These are phyloP conservation scores for Agrypnia vestita DNA, from an alignment of 1,140 invertebrate genomes.

Conservation along the genomic window DNA sequence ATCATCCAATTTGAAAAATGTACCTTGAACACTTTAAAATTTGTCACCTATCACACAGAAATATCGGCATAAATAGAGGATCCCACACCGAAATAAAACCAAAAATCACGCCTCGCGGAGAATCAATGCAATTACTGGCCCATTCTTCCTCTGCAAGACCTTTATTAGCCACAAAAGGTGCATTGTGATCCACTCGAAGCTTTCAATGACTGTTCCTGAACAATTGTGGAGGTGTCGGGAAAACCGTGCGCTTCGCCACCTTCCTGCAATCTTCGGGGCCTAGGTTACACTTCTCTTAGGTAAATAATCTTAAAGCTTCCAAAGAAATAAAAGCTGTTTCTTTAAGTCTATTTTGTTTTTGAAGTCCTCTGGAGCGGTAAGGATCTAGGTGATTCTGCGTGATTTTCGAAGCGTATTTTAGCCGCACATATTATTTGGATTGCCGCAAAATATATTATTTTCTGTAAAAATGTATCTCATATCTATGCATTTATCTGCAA, in stretches of 20 bases:
- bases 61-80: background rate
- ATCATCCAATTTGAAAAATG: background rate
- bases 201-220: background rate
- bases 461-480: background rate
- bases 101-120: slow-evolving; percentile 44
- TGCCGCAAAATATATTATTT: background rate
- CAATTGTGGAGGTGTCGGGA: slow-evolving; percentile 26
- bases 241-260: slow-evolving; percentile 40
- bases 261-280: slow-evolving; percentile 15
- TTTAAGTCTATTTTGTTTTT: background rate
- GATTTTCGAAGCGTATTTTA: slow-evolving; percentile 28
- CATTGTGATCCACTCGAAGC: slow-evolving; percentile 44
- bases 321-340: slow-evolving; percentile 15
- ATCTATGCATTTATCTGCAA: slow-evolving; percentile 21
- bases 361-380: slow-evolving; percentile 1
- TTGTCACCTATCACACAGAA: background rate
- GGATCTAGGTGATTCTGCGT: slow-evolving; percentile 10
- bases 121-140: slow-evolving; percentile 50
- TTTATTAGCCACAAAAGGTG: slow-evolving; percentile 32
- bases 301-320: slow-evolving; percentile 25
- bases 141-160: slow-evolving; percentile 34
- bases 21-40: background rate
- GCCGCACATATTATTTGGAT: background rate
- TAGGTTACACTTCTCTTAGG: background rate
- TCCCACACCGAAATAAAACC: slow-evolving; percentile 25